Conservation (phyloP, 1,140 invertebrate species). For the Chlorops oryzae region DNA sequence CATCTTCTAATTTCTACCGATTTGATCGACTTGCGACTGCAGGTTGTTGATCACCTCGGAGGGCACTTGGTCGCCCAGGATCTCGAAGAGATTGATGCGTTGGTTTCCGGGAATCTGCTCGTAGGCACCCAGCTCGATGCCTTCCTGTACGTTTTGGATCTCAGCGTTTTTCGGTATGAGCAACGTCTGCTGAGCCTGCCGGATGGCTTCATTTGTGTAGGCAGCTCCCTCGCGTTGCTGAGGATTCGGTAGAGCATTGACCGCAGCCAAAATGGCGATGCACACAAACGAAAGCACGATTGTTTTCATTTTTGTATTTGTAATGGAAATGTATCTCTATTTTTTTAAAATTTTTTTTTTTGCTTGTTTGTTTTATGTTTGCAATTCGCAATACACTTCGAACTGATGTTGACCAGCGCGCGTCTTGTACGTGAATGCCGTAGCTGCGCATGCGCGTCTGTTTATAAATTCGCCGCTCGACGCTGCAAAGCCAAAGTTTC, state of each 20-base stretch:
- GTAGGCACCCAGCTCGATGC: conserved; percentile 73
- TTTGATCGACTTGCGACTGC: conserved; percentile 72
- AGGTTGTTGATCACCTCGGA: conserved; percentile 81
- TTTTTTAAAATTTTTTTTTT: conserved; percentile 3
- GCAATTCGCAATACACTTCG: neutral
- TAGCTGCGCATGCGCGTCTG: conserved; percentile 26
- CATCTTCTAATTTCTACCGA: conserved; percentile 64
- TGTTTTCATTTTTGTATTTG: conserved; percentile 1
- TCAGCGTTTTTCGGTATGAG: conserved; percentile 78
- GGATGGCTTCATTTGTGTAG: conserved; percentile 78
- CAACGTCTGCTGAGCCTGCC: conserved; percentile 74
- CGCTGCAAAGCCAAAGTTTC: neutral
- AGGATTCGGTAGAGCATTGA: conserved; percentile 52
- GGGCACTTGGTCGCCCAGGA: conserved; percentile 73
- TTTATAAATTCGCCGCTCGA: conserved; percentile 38
- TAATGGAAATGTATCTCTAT: neutral
- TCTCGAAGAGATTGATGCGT: conserved; percentile 71
- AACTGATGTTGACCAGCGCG: conserved; percentile 37
- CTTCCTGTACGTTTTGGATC: conserved; percentile 76
- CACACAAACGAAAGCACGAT: conserved; percentile 28
- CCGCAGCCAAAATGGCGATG: conserved; percentile 46
- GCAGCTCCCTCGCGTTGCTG: conserved; percentile 71
- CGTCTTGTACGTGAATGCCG: conserved; percentile 32
- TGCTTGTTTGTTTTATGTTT: neutral
- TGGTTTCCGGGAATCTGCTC: conserved; percentile 77